phyloP scores from a whole-genome alignment of 2,113 vertebrate genomes.

The Sardina pilchardus region DNA sequence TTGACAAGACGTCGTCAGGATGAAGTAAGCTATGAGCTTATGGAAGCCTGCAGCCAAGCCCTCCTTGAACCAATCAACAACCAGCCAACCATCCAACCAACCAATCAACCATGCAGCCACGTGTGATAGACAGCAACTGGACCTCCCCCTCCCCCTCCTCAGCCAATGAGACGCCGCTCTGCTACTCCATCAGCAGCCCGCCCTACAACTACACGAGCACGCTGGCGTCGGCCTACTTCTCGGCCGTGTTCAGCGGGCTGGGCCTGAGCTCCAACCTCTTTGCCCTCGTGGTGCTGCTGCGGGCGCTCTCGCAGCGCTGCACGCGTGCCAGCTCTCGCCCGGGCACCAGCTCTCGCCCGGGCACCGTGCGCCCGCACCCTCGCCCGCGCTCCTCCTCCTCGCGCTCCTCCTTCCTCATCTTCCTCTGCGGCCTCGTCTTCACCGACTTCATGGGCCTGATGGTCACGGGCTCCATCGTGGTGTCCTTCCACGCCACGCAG shows the following conservation, averaged over 20 bases:
- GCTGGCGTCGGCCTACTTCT: conserved; percentile 77
- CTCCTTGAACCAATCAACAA: too few relatives aligned
- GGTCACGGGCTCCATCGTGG: conserved; percentile 82
- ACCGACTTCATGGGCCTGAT: conserved; percentile 93
- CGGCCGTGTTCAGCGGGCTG: conserved; percentile 73
- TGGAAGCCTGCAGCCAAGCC: not conserved
- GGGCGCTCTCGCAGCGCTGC: conserved; percentile 73
- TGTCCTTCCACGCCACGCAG: conserved; percentile 75
- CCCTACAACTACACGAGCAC: conserved; percentile 40
- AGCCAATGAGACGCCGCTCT: conserved; percentile 51
- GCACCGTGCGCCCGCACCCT: too few relatives aligned
- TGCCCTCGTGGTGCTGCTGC: conserved; percentile 82
- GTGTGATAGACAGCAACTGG: conserved; percentile 43
- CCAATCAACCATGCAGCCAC: not conserved
- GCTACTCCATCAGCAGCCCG: conserved; percentile 67
- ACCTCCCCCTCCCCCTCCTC: not conserved
- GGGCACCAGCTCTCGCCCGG: conserved; percentile 75
- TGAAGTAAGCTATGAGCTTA: not conserved
- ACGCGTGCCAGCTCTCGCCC: conserved; percentile 71
- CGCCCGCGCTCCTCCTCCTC: conserved; percentile 75
- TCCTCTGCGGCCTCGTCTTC: conserved; percentile 86
- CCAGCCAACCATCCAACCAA: not conserved
- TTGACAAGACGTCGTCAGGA: not conserved
- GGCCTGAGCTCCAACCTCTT: conserved; percentile 91
- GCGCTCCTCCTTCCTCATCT: conserved; percentile 87